These are phyloP conservation scores for Chiroxiphia lanceolata DNA, from an alignment of 2,797 vertebrate genomes.

Conservation along the genomic window DNA sequence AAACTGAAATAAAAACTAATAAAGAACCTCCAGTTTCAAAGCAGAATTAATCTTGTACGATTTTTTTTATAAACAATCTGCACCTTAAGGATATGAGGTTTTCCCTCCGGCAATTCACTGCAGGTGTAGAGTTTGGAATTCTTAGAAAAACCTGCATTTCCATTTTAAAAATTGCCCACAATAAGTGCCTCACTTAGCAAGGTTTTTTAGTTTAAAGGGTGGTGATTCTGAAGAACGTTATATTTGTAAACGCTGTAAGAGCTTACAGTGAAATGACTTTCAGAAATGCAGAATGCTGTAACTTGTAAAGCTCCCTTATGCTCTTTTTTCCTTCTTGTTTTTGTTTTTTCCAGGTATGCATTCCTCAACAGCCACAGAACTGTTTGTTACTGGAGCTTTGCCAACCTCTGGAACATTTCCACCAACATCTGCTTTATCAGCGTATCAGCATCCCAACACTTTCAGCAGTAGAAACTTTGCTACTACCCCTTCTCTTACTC, in stretches of 20 bases:
- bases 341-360: constrained; percentile 84
- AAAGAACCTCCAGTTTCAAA: not conserved
- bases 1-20: not conserved
- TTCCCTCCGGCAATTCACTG: not conserved
- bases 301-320: constrained; percentile 21
- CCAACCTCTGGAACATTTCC: constrained; percentile 93
- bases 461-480: constrained; percentile 91
- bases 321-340: not conserved
- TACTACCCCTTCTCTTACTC: constrained; percentile 86
- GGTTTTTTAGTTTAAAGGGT: not conserved
- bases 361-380: constrained; percentile 88
- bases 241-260: not conserved
- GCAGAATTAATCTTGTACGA: not conserved
- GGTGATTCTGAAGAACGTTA: not conserved
- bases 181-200: not conserved
- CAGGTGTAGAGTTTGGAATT: not conserved
- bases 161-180: not conserved
- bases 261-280: not conserved
- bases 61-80: not conserved
- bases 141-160: not conserved
- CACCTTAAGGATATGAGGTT: not conserved
- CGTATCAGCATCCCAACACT: constrained; percentile 91
- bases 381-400: constrained; percentile 94
- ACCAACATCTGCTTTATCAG: constrained; percentile 86
- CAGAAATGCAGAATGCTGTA: not conserved